Evolutionary conservation across 2,797 vertebrate genomes (phyloP).

Genomic region (Phrynocephalus vlangalii): DNA sequence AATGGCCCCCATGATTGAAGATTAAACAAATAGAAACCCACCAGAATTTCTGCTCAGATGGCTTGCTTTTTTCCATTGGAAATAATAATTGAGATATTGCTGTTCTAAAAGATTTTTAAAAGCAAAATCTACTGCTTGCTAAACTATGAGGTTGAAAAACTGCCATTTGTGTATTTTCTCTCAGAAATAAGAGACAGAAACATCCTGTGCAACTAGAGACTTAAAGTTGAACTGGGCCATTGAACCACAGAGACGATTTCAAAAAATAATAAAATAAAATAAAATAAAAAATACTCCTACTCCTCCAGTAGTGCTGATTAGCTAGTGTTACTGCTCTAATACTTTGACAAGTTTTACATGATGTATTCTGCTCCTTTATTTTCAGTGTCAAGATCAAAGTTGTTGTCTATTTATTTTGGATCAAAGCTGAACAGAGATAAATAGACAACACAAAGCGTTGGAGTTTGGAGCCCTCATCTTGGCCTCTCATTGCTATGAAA

Average conservation of each 20-base stretch:
- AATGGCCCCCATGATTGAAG: background rate
- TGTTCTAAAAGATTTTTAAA: slow-evolving; percentile 56
- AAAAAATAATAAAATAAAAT: background rate
- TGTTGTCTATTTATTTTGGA: background rate
- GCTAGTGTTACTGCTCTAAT: background rate
- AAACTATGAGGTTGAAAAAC: slow-evolving; percentile 48
- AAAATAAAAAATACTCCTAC: too few species aligned
- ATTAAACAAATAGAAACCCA: slow-evolving; percentile 60
- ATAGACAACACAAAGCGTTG: too few species aligned
- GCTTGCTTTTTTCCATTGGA: slow-evolving; percentile 58
- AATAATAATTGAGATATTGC: slow-evolving; percentile 39
- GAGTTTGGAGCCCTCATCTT: too few species aligned
- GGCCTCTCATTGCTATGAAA: too few species aligned
- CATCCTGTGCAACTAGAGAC: background rate
- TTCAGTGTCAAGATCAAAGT: background rate
- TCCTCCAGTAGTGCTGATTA: background rate
- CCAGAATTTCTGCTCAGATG: slow-evolving; percentile 53
- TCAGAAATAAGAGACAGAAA: slow-evolving; percentile 52
- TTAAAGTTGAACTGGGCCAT: background rate
- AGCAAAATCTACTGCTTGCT: slow-evolving; percentile 47
- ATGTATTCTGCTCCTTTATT: background rate
- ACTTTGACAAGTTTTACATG: background rate
- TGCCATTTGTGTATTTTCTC: slow-evolving; percentile 57
- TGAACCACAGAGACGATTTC: background rate
- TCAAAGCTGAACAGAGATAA: too few species aligned